These are phyloP conservation scores for Lasioglossum oenotherae DNA, from an alignment of 2,888 invertebrate species.

Conservation along the genomic window DNA sequence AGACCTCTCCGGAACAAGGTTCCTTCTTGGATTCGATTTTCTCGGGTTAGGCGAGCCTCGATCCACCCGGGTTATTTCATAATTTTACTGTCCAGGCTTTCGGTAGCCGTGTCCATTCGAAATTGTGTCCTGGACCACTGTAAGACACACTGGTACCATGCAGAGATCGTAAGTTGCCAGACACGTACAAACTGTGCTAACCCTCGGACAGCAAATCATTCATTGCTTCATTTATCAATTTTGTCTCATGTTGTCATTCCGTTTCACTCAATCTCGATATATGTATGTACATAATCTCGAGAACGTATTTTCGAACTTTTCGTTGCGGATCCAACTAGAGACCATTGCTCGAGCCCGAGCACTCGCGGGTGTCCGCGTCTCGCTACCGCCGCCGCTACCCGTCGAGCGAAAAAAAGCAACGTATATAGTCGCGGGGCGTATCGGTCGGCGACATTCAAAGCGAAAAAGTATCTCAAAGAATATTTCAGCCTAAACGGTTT, in stretches of 20 bases:
- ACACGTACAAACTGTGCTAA: not conserved
- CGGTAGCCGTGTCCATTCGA: not conserved
- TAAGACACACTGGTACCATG: not conserved
- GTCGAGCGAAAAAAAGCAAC: not conserved
- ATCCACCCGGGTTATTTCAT: not conserved
- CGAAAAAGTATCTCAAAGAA: slow-evolving; percentile 42
- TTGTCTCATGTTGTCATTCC: not conserved
- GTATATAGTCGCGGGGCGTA: not conserved
- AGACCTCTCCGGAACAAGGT: not conserved
- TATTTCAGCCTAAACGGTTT: slow-evolving; percentile 49
- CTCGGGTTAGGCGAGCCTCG: not conserved
- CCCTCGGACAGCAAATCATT: not conserved
- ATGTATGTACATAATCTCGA: not conserved
- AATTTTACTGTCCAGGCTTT: not conserved
- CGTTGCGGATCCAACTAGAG: not conserved
- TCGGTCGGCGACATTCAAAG: slow-evolving; percentile 43
- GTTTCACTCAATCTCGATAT: too few species aligned
- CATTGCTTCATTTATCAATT: not conserved
- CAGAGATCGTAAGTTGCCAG: not conserved
- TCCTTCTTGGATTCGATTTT: not conserved
- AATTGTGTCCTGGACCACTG: not conserved
- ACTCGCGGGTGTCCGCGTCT: not conserved
- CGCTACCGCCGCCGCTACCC: not conserved
- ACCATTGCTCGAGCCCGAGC: not conserved
- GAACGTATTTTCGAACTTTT: not conserved